These are phyloP conservation scores for Rhynchonema sp. DNA, from an alignment of 2,888 invertebrate species.

Conservation along the genomic window DNA sequence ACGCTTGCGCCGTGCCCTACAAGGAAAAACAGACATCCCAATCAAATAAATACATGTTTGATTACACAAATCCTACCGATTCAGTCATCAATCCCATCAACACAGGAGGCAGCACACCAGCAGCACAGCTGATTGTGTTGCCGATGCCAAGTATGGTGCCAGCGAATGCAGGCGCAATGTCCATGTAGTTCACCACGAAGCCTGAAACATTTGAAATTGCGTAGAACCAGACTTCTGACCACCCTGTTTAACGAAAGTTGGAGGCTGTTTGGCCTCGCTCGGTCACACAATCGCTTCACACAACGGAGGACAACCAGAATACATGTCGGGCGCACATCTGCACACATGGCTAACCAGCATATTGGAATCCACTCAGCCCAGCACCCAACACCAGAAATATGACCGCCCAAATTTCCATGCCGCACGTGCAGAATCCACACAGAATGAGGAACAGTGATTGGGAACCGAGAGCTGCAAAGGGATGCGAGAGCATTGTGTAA, in stretches of 20 bases:
- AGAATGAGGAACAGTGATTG: constrained; percentile 24
- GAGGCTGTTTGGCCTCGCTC: too few species aligned
- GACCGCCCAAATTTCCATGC: constrained; percentile 23
- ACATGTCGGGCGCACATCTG: too few species aligned
- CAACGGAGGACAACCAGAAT: too few species aligned
- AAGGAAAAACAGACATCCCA: background rate
- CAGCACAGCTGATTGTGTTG: constrained; percentile 26
- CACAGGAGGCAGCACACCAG: constrained; percentile 24
- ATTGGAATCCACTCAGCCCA: constrained; percentile 23
- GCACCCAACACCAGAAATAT: constrained; percentile 15
- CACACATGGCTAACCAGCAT: too few species aligned
- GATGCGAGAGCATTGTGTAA: background rate
- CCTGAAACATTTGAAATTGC: background rate
- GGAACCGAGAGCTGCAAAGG: constrained; percentile 18
- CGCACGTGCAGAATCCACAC: constrained; percentile 22
- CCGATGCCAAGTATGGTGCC: constrained; percentile 24
- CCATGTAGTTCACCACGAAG: constrained; percentile 24
- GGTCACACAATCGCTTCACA: too few species aligned
- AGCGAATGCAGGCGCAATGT: constrained; percentile 25
- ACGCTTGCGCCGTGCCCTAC: constrained; percentile 14
- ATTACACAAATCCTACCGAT: background rate
- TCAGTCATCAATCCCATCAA: constrained; percentile 18
- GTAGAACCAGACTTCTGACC: too few species aligned
- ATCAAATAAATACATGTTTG: background rate
- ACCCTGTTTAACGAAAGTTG: too few species aligned